Percentiles rank a stretch among this genome's conserved stretches.
Evolutionary conservation across 2,113 vertebrate genomes (phyloP).

Genomic region (Cynocephalus volans): DNA sequence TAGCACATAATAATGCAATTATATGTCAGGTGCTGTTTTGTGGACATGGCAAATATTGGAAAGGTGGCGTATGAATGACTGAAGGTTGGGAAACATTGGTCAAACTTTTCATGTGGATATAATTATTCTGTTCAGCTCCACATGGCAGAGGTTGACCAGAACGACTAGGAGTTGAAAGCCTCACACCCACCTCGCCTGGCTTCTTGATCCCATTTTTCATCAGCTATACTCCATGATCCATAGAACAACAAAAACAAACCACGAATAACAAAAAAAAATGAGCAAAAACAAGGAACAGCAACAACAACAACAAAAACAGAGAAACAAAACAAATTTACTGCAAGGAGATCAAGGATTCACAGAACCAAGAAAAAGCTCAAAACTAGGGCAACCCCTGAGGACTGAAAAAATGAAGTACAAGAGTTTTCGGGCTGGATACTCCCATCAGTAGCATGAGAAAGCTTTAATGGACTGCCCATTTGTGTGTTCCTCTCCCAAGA

Average conservation of each 20-base stretch:
- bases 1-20: not conserved
- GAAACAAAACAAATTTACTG: not conserved
- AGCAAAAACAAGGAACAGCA: not conserved
- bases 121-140: not conserved
- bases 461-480: accelerated
- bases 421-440: not conserved
- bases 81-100: not conserved
- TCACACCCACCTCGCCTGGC: not conserved
- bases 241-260: not conserved
- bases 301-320: not conserved
- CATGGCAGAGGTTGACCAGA: too few relatives aligned
- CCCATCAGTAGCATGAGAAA: accelerated
- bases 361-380: not conserved
- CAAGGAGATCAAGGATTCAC: not conserved
- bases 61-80: not conserved
- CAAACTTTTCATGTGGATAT: not conserved
- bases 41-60: not conserved
- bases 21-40: not conserved
- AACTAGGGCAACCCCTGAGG: not conserved
- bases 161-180: not conserved
- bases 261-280: not conserved
- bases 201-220: not conserved
- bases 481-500: not conserved
- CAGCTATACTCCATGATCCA: not conserved
- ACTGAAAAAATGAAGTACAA: too few relatives aligned